Conservation (phyloP, 2,113 vertebrate species). For the Clarias gariepinus region DNA sequence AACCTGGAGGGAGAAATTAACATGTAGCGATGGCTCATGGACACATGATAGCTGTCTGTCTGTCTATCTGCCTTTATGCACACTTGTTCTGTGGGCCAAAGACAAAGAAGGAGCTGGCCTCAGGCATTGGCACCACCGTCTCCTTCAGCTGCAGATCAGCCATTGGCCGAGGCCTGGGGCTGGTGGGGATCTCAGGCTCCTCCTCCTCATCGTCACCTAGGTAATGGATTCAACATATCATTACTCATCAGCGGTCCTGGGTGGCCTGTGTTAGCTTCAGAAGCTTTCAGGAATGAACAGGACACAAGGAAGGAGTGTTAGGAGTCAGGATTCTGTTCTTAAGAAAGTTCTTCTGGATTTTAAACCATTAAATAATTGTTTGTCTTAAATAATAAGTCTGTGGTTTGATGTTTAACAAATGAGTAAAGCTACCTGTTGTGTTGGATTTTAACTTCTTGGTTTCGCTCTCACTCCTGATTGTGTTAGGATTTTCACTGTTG, state of each 20-base stretch:
- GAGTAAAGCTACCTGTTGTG: background rate
- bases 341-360: background rate
- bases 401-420: background rate
- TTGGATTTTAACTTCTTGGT: no score
- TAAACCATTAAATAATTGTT: no score
- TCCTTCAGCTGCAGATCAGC: slow-evolving; percentile 92
- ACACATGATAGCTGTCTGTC: background rate
- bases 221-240: background rate
- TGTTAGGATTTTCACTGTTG: no score
- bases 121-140: slow-evolving; percentile 91
- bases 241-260: background rate
- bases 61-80: slow-evolving; percentile 31
- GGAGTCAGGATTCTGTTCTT: background rate
- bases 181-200: slow-evolving; percentile 88
- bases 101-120: slow-evolving; percentile 92
- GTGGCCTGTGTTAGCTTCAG: background rate
- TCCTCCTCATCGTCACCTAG: slow-evolving; percentile 91
- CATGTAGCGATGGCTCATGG: background rate
- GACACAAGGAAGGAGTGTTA: background rate
- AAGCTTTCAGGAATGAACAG: background rate
- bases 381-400: background rate
- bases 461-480: no score
- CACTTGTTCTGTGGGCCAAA: slow-evolving; percentile 94
- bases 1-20: slow-evolving; percentile 68
- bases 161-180: slow-evolving; percentile 87